Conservation (phyloP, 2,113 vertebrate genomes). For the Gopherus flavomarginatus region DNA sequence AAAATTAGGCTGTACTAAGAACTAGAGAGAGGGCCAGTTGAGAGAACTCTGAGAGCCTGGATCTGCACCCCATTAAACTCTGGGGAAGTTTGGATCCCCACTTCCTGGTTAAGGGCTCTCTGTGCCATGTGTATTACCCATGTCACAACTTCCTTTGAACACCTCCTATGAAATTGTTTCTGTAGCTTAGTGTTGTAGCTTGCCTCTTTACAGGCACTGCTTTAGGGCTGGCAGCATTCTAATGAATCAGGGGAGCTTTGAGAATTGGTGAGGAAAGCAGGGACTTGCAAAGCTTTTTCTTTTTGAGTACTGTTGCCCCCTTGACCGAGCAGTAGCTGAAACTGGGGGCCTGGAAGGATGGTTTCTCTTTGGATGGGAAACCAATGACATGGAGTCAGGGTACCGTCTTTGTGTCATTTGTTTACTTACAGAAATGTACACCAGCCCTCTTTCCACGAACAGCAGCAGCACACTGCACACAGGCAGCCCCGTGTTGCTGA, state of each 20-base stretch:
- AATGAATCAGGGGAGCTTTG: constrained; percentile 2
- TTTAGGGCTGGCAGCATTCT: neutral
- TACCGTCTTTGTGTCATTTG: neutral
- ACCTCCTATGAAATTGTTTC: neutral
- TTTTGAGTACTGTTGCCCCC: neutral
- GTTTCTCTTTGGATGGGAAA: neutral
- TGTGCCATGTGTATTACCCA: neutral
- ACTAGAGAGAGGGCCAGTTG: neutral
- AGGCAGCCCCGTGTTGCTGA: neutral
- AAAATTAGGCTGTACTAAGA: neutral
- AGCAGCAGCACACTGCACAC: neutral
- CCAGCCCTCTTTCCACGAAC: neutral
- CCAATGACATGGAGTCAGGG: neutral
- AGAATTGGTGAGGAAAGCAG: neutral
- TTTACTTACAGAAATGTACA: neutral
- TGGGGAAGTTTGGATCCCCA: neutral
- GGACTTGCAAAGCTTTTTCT: neutral
- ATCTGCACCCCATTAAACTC: neutral
- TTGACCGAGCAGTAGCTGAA: neutral
- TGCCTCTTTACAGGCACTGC: neutral
- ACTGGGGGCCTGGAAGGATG: neutral
- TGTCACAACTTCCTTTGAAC: neutral
- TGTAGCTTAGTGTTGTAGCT: neutral
- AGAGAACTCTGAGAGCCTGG: neutral
- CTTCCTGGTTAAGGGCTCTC: neutral